phyloP scores from a whole-genome alignment of 1,140 invertebrate genomes.

The Fopius arisanus region DNA sequence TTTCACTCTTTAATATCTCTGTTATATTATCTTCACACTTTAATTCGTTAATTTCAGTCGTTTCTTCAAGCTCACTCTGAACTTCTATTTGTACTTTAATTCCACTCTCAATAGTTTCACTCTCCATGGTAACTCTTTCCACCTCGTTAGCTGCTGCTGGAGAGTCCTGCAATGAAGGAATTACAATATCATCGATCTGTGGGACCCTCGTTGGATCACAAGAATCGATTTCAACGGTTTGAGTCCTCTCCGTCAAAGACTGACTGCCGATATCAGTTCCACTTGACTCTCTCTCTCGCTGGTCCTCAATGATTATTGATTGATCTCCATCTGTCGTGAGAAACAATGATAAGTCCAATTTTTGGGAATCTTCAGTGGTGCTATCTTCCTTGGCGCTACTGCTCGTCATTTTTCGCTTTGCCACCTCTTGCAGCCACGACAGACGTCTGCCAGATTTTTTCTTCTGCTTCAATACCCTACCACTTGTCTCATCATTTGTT shows the following conservation, averaged over 20 bases:
- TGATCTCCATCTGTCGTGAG: background rate
- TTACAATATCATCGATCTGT: background rate
- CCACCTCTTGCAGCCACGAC: slow-evolving; percentile 48
- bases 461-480: slow-evolving; percentile 44
- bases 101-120: background rate
- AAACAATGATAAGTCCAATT: slow-evolving; percentile 1
- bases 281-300: background rate
- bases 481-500: slow-evolving; percentile 45
- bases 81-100: background rate
- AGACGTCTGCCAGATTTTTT: slow-evolving; percentile 38
- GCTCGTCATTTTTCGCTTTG: slow-evolving; percentile 30
- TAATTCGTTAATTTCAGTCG: slow-evolving; percentile 4
- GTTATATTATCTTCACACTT: background rate
- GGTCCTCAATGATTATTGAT: background rate
- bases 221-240: background rate
- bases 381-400: slow-evolving; percentile 23
- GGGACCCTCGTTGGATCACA: background rate
- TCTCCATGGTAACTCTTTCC: background rate
- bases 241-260: background rate
- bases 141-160: background rate
- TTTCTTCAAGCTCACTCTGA: background rate
- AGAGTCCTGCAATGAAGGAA: background rate
- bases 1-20: background rate
- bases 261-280: background rate
- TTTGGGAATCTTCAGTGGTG: slow-evolving; percentile 18